Evolutionary conservation across 2,113 vertebrate species (phyloP), one percentile per base, ranked within the genome.

Genomic region (Poecilia latipinna): DNA sequence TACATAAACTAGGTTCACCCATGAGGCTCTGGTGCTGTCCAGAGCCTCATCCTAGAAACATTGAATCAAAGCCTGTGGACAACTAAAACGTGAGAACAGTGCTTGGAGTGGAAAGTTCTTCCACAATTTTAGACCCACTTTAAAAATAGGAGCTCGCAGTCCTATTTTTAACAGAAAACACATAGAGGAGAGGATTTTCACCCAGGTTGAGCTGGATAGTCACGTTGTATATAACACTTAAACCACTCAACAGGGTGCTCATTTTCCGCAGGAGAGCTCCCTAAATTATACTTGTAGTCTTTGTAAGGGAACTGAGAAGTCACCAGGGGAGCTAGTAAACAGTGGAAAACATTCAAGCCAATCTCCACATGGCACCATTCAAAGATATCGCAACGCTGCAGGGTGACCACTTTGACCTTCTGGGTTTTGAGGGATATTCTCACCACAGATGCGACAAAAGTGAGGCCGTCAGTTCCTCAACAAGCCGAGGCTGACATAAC

Each of bases 321-420:
- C 74, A 73, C 72, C 70, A 64, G 69, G 75, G 83, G 83, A 84
- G 79, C 68, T 48, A 35, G 68, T 75, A 86, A 76, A 70, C 70
- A 75, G 78, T 68, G 67, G 78, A 91, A 91, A 86, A 82, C 79
- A 80, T 81, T 86, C 63, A 81, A 79, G 68, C 42, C 35, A 63
- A 72, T 81, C 70, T 65, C 74, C 69, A 68, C 70, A 62, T 60
- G 70, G 37, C 65, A 83, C 88, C 71, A 82, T 81, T 86, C 83
- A 80, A 72, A 33, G 29, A 68, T 82, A 79, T 68, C 2, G 29
- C 72, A 69, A 57, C 35, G 26, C 65, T 33, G 70, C 81, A 61
- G 68, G 82, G 82, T 31, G 19, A 75, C 42, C 17, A 63, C 42
- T 73, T 67, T 69, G 57, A 83, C 72, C 82, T 61, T 78, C 29